Conservation (phyloP, 2,888 invertebrate genomes). For the Plebejus anna region DNA sequence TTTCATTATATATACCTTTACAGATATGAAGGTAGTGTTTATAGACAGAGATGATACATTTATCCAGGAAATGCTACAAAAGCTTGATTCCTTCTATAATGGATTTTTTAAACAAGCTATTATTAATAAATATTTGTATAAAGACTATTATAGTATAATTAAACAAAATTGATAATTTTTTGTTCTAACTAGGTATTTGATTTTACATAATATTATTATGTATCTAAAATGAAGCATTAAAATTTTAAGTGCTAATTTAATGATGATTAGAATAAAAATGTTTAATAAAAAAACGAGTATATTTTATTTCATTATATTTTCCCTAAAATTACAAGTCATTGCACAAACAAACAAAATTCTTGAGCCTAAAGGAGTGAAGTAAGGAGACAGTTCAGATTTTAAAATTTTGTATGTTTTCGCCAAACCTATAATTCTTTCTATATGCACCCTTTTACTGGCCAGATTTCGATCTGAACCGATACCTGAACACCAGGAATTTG, state of each 20-base stretch:
- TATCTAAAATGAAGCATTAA: no score
- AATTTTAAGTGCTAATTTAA: no score
- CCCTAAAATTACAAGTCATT: constrained; percentile 37
- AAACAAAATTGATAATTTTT: constrained; percentile 6
- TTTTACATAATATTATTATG: no score
- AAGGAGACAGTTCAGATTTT: constrained; percentile 31
- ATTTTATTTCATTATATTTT: constrained; percentile 26
- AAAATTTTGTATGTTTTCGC: constrained; percentile 37
- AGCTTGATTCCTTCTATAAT: constrained; percentile 31
- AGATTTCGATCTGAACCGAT: constrained; percentile 26
- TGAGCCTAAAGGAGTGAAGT: constrained; percentile 32
- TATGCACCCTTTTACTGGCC: constrained; percentile 35
- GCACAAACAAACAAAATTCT: constrained; percentile 37
- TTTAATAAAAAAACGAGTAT: no score
- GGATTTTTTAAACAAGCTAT: constrained; percentile 19
- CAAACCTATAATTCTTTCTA: constrained; percentile 35
- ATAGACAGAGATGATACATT: constrained; percentile 32
- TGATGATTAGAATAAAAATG: no score
- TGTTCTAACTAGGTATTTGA: background rate
- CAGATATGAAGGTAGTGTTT: constrained; percentile 35
- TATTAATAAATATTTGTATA: constrained; percentile 10
- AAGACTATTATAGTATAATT: background rate
- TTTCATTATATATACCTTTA: constrained; percentile 38
- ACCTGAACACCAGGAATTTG: constrained; percentile 17
- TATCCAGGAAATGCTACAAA: constrained; percentile 7